A percentile compares a stretch with the other conserved stretches of the same genome.
phyloP scores from a whole-genome alignment of 2,888 invertebrate genomes.

The Notocelia uddmanniana region DNA sequence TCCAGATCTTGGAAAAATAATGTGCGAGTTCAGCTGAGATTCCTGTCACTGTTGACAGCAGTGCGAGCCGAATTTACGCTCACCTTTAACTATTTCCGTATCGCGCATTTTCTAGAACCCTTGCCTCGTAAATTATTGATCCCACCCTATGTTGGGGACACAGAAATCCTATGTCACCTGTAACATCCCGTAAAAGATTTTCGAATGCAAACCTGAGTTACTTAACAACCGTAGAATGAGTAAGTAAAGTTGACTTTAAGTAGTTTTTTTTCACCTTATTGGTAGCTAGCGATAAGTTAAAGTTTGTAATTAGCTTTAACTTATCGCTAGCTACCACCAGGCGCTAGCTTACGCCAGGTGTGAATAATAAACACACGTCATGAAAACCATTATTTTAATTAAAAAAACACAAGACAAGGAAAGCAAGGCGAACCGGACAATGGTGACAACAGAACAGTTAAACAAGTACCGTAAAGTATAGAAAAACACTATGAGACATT shows the following conservation, averaged over 20 bases:
- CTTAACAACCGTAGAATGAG: not conserved
- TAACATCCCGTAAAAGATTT: not conserved
- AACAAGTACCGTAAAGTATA: too few species aligned
- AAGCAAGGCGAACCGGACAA: too few species aligned
- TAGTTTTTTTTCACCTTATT: too few species aligned
- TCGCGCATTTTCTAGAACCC: not conserved
- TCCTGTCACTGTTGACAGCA: not conserved
- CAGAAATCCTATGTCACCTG: not conserved
- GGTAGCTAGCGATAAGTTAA: too few species aligned
- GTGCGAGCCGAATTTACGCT: not conserved
- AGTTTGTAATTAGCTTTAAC: too few species aligned
- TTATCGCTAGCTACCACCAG: too few species aligned
- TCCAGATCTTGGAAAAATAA: not conserved
- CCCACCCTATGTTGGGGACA: not conserved
- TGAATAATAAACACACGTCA: too few species aligned
- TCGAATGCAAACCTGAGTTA: not conserved
- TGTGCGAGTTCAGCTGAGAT: not conserved
- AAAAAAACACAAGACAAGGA: too few species aligned
- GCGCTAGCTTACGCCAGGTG: too few species aligned
- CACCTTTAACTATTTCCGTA: constrained; percentile 5
- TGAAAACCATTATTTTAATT: too few species aligned
- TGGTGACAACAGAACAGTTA: too few species aligned
- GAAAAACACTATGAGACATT: too few species aligned
- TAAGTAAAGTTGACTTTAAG: not conserved
- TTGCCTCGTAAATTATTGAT: constrained; percentile 2